Evolutionary conservation across 1,140 invertebrate species (phyloP), one percentile per base, ranked within the genome.

Genomic region (Pogonomyrmex barbatus): DNA sequence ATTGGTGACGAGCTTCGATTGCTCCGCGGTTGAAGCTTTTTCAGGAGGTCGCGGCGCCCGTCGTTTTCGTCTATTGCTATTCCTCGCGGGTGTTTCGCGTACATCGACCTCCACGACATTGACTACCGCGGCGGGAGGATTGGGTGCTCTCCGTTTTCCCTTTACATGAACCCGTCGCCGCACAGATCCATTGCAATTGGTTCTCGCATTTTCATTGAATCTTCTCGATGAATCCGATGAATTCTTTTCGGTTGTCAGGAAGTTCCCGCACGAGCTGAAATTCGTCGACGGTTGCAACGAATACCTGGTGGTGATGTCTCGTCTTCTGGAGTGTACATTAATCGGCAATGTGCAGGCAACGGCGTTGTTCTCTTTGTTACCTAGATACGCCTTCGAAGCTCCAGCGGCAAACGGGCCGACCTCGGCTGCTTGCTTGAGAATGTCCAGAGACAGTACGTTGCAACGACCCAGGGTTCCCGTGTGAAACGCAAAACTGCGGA

Each of bases 141-240:
- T 96, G 0, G 97, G 97, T 2, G 97, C 97, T 91, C 96, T 96
- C 54, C 97, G 94, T 91, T 98, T 98, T 14, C 97, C 97, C 87
- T 97, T 97, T 0, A 97, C 97, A 93, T 97, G 97, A 4, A 95
- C 85, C 93, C 94, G 77, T 91, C 94, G 92, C 6, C 83, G 67
- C 0, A 94, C 96, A 60, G 92, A 95, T 45, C 93, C 95, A 92
- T 96, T 96, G 3, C 30, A 62, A 95, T 93, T 10, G 96, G 96
- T 85, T 95, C 93, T 84, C 95, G 75, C 67, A 93, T 83, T 94
- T 90, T 78, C 95, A 92, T 81, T 95, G 91, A 83, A 92, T 91
- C 89, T 94, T 91, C 63, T 93, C 63, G 83, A 86, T 77, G 88
- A 92, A 84, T 90, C 91, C 91, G 52, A 88, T 77, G 58, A 83